Conservation (phyloP, 53 echinoderm and acorn worm species). For the Holothuria leucospilota region DNA sequence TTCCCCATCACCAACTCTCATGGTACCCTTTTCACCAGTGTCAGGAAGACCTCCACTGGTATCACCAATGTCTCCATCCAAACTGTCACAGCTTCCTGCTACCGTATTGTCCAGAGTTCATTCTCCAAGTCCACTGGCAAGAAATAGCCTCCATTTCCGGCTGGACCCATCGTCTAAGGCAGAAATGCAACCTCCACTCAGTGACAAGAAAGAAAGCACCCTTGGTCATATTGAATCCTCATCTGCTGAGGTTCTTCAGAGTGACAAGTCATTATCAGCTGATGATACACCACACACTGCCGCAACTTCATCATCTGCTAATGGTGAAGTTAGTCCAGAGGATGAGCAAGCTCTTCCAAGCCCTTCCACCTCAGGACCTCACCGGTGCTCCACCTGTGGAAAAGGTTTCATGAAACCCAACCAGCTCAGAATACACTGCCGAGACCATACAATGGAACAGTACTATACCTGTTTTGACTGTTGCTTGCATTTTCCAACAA, state of each 20-base stretch:
- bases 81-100: constrained; percentile 92
- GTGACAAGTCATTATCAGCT: neutral
- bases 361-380: constrained; percentile 78
- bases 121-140: constrained; percentile 49
- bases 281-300: neutral
- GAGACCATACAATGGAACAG: constrained; percentile 79
- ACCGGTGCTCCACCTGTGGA: constrained; percentile 85
- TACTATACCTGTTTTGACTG: constrained; percentile 90
- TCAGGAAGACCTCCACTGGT: constrained; percentile 73
- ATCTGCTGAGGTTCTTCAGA: neutral
- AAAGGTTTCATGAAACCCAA: constrained; percentile 93
- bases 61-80: constrained; percentile 92
- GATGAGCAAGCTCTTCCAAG: constrained; percentile 66
- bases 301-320: neutral
- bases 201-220: constrained; percentile 19
- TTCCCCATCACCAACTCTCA: constrained; percentile 68
- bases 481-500: constrained; percentile 72
- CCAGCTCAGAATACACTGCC: constrained; percentile 93
- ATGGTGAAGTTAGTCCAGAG: constrained; percentile 46
- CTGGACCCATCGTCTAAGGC: constrained; percentile 22
- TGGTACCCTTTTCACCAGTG: constrained; percentile 58
- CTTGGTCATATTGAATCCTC: constrained; percentile 34
- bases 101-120: constrained; percentile 83
- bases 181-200: neutral
- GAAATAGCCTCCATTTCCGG: constrained; percentile 24